These are phyloP conservation scores for Agrochola lychnidis DNA, from an alignment of 2,888 invertebrate genomes.

Conservation along the genomic window DNA sequence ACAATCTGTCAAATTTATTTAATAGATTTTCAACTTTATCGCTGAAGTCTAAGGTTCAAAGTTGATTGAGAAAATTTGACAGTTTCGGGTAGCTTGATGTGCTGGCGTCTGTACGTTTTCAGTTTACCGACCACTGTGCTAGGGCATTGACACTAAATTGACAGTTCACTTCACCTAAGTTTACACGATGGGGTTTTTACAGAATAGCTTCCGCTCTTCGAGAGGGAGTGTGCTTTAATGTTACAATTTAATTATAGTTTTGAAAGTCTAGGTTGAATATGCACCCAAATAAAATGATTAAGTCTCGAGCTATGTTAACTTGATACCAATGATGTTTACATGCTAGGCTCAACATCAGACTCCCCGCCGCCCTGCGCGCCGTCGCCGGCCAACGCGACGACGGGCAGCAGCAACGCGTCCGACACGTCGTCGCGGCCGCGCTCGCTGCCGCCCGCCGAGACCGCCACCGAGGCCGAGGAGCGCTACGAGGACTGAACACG, in stretches of 20 bases:
- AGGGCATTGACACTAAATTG: no score
- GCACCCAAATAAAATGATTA: neutral
- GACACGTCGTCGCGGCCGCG: constrained; percentile 48
- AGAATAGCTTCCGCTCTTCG: no score
- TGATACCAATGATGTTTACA: neutral
- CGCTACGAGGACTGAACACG: constrained; percentile 75
- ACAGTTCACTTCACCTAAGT: no score
- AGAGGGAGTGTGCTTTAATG: neutral
- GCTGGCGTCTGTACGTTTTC: no score
- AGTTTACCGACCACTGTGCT: no score
- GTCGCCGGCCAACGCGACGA: neutral
- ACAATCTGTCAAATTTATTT: no score
- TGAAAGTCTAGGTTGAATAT: neutral
- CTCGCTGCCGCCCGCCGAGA: constrained; percentile 84
- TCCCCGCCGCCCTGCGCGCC: constrained; percentile 44
- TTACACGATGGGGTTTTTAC: no score
- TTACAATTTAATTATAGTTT: neutral
- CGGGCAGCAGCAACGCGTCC: constrained; percentile 33
- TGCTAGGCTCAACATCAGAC: constrained; percentile 25
- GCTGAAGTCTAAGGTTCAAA: no score
- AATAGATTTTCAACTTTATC: no score
- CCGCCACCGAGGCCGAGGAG: constrained; percentile 88
- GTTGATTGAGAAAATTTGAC: no score
- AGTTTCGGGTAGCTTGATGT: no score
- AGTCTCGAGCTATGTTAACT: neutral